A percentile compares a stretch with the other conserved stretches of the same genome.
phyloP scores from a whole-genome alignment of 2,888 invertebrate genomes.

The Tenodera sinensis region DNA sequence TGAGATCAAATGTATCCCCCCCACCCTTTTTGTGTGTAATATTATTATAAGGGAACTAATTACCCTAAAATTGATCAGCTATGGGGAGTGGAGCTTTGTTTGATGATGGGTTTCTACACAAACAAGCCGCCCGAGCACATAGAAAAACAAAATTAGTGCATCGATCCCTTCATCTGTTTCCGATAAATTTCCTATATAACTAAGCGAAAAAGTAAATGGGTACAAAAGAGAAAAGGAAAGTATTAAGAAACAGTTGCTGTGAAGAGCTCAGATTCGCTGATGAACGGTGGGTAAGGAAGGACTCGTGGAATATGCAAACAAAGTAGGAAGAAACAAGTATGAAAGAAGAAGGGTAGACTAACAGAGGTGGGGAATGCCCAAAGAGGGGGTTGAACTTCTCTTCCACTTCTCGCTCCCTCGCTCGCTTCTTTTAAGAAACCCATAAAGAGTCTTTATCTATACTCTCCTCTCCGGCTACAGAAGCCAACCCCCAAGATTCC shows the following conservation, averaged over 20 bases:
- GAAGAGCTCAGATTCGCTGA: neutral
- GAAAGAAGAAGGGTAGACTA: neutral
- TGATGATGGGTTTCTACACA: neutral
- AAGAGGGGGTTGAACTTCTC: neutral
- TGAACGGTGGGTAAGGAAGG: neutral
- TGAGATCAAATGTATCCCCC: too few relatives aligned
- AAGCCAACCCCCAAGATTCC: neutral
- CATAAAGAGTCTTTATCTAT: constrained; percentile 5
- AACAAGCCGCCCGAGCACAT: neutral
- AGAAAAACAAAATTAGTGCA: neutral
- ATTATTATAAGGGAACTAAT: neutral
- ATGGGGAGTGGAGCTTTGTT: neutral
- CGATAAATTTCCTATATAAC: neutral
- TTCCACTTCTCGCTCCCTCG: neutral
- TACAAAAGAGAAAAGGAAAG: neutral
- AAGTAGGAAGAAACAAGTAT: neutral
- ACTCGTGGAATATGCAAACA: neutral
- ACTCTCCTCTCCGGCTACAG: neutral
- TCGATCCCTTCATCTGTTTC: neutral
- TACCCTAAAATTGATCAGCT: neutral
- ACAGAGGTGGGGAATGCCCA: neutral
- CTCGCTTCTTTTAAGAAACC: neutral
- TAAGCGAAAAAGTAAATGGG: neutral
- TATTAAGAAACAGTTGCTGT: neutral
- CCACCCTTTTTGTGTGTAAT: too few relatives aligned